Base-by-base conservation (phyloP, 1,140 invertebrate genomes). In the Bombus sibiricus region DNA sequence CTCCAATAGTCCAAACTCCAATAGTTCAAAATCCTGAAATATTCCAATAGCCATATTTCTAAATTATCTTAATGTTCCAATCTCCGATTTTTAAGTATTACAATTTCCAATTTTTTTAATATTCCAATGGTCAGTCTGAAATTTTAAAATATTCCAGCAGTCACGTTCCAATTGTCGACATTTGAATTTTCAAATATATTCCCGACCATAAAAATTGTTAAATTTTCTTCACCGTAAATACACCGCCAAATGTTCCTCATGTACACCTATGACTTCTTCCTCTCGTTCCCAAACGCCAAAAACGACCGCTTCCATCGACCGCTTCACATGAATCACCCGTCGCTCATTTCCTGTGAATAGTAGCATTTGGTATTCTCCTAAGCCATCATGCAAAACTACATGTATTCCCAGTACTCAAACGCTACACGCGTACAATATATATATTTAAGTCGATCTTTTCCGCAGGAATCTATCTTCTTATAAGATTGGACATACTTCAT, bases 311-410 rank as follows among this genome's bases (percentile, higher is more conserved):
- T 47, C 28, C 43, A 37, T 34, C 22, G 53, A 39, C n/a, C 28
- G 39, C 15, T 66, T 78, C 39, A 34, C 39, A 32, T 13, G 76
- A 78, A 66, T 78, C 75, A 79, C 13, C 37, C n/a, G 18, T n/a
- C 76, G 41, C 6, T 62, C 28, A n/a, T 77, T 86, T 73, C 78
- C 73, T 62, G 78, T 25, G 64, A 28, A 43, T 37, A 57, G 32
- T 32, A 32, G 47, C 59, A 41, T 68, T 86, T 81, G 34, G 72
- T 73, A 78, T 88, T 88, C 83, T 80, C 18, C 22, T 15, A 10
- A 32, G 64, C 47, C 43, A 71, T 32, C 32, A 10, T 39, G 53
- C 85, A 39, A 86, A 86, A 86, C 80, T 64, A 77, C 59, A 22
- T 12, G 28, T 83, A 57, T 83, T 83, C 80, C 41, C 81, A n/a